Base-by-base conservation (phyloP, 2,113 vertebrate genomes). In the Tretioscincus oriximinensis region DNA sequence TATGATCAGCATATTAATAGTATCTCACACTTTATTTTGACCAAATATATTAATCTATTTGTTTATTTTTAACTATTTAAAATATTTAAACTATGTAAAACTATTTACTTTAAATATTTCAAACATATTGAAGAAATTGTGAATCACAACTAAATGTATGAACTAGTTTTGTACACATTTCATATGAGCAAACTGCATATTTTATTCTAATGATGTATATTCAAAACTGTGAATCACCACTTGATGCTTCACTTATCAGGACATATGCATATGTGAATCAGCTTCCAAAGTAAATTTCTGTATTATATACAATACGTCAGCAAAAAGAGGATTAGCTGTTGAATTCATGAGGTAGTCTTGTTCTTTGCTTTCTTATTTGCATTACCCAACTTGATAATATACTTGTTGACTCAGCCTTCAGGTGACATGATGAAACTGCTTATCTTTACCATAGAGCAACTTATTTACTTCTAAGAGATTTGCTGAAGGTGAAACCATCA, bases 381-480 rank as follows among this genome's bases (percentile, higher is more conserved):
- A 72, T 80, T 63, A 16, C 41, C 9, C 20, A 26, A 51, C n/a
- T 31, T 4, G 16, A 67, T 69, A 78, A 70, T 72, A 35, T 26
- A 71, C 65, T 7, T 65, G 41, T 76, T 61, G 12, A 51, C 29
- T n/a, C 79, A 82, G 54, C 73, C 41, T 35, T 51, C 51, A 51
- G 41, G 68, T 77, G 75, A 77, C 76, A 49, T n/a, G 18, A n/a
- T 65, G 76, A 69, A 86, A 81, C 73, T 47, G 9, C 66, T 79
- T 78, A 80, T 80, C 80, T 82, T 68, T 84, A 76, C 74, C 26
- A 7, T 7, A 73, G 31, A 84, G 74, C 71, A 81, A 81, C 12
- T 45, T 84, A 83, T 85, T 84, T 88, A 81, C 73, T 82, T 87
- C 82, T 78, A 61, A 78, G 71, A 82, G 73, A 74, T 72, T 14